Evolutionary conservation across 2,888 invertebrate genomes (phyloP), one percentile per base, ranked within the genome.

Genomic region (Autographa pulchrina): DNA sequence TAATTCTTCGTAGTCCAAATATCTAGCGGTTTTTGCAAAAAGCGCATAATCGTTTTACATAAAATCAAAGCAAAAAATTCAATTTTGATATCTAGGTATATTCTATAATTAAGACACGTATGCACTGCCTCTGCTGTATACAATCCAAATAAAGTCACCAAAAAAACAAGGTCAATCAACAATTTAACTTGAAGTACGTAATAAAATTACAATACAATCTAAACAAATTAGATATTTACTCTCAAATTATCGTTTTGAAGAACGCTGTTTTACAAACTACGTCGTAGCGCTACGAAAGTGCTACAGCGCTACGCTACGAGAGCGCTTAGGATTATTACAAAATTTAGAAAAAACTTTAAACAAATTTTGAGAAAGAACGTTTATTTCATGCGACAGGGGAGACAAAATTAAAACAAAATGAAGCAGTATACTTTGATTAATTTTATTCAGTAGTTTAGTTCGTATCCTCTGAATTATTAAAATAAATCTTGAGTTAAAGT

Each of bases 271-370:
- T 68, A 73, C 70, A 69, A 11, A 77, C 75, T 77, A 77, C 75
- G 79, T 43, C 75, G 75, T 74, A 81, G 77, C 68, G 77, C 80
- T 80, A 77, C 78, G 67, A 74, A 58, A 64, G 59, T 68, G 66
- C 80, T 80, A 78, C 80, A 59, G 32, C 52, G 74, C 75, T 75
- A 70, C 71, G 65, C 67, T 74, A 68, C 72, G 63, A 60, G 48
- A 20, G 25, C 20, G 16, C n/a, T 48, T 48, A 48, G 16, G 8
- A 48, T 48, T n/a, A 48, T n/a, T 48, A 48, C n/a, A 7, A n/a
- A 48, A n/a, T 48, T 48, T 48, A 48, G 48, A n/a, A 48, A 38
- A 25, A 48, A 48, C n/a, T 48, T 48, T 7, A n/a, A 48, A 48
- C n/a, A 48, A n/a, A 48, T 48, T 48, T n/a, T 16, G 48, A 48